Evolutionary conservation across 64 coral and sea anemone species (phyloP).

Genomic region (Actinia tenebrosa): DNA sequence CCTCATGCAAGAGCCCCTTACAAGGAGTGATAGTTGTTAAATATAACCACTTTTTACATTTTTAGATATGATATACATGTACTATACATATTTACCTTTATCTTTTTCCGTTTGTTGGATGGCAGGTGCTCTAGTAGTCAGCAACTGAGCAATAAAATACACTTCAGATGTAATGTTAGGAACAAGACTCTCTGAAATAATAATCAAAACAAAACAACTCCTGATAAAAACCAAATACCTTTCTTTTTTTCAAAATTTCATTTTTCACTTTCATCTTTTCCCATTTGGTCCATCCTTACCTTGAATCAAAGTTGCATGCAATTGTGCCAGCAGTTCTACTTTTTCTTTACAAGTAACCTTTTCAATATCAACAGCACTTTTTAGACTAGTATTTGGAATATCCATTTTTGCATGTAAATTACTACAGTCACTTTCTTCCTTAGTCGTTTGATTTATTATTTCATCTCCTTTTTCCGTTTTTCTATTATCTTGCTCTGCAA

Average conservation of each 20-base stretch:
- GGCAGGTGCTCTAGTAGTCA: conserved; percentile 48
- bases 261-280: background rate
- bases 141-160: conserved; percentile 76
- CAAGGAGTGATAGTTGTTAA: too few relatives aligned
- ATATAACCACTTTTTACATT: too few relatives aligned
- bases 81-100: background rate
- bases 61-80: too few relatives aligned
- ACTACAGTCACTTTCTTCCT: background rate
- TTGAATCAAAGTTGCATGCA: conserved; percentile 37
- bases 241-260: background rate
- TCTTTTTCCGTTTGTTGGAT: background rate
- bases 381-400: background rate
- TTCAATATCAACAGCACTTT: conserved; percentile 8
- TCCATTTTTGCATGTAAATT: background rate
- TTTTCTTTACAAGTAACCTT: conserved; percentile 58
- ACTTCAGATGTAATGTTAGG: conserved; percentile 89
- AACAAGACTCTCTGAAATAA: conserved; percentile 62
- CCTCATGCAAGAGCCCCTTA: too few relatives aligned
- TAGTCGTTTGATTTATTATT: background rate
- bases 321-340: conserved; percentile 47
- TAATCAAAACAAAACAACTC: background rate
- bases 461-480: background rate
- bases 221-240: background rate
- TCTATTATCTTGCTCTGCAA: background rate
- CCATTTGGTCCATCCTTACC: conserved; percentile 2